These are phyloP conservation scores for Pseudococcus jackbeardsleyi DNA, from an alignment of 2,888 invertebrate genomes.

Conservation along the genomic window DNA sequence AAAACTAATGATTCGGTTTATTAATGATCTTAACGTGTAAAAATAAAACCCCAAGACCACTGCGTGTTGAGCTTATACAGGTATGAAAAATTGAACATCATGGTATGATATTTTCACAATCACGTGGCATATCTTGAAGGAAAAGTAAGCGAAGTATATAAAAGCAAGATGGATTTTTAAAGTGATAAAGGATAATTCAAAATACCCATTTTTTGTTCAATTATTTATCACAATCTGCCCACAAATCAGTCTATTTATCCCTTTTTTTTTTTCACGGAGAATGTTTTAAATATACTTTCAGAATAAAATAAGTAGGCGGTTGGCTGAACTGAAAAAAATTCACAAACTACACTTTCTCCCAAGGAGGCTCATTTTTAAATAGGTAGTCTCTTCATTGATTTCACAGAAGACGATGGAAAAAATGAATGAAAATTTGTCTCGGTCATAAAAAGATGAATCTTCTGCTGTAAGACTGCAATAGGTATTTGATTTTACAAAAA, in stretches of 20 bases:
- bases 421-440: no score
- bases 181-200: no score
- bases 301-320: background rate
- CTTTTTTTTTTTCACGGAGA: background rate
- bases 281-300: background rate
- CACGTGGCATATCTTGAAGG: background rate
- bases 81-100: conserved; percentile 1
- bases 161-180: background rate
- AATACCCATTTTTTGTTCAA: background rate
- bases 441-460: no score
- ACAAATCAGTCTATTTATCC: background rate
- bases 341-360: background rate
- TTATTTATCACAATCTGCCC: background rate
- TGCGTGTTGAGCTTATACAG: background rate
- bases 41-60: background rate
- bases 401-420: no score
- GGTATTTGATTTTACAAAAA: background rate
- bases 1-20: conserved; percentile 14
- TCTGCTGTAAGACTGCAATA: no score
- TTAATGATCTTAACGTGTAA: background rate
- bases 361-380: background rate
- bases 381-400: no score
- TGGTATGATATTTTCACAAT: background rate
- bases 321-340: background rate
- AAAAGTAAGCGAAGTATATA: background rate